Evolutionary conservation across 2,888 invertebrate genomes (phyloP).

Genomic region (Perizoma affinitatum): DNA sequence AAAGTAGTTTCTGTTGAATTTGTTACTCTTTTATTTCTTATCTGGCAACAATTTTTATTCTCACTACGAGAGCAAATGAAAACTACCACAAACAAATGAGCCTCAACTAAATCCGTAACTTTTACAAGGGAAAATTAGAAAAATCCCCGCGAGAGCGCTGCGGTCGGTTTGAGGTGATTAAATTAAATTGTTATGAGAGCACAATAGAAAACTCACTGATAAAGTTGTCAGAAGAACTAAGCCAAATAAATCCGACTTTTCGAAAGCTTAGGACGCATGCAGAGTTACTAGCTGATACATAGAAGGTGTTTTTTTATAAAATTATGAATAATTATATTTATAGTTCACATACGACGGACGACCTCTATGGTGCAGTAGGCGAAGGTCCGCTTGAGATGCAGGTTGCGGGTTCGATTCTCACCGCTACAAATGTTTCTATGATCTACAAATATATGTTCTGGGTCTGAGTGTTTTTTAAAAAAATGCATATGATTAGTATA

Average conservation of each 20-base stretch:
- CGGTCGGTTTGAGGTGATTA: conserved; percentile 40
- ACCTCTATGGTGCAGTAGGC: too few species aligned
- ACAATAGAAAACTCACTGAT: conserved; percentile 33
- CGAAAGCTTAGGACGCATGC: not conserved
- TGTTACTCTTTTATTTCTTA: conserved; percentile 3
- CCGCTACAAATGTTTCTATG: too few species aligned
- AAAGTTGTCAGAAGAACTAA: conserved; percentile 16
- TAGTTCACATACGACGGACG: too few species aligned
- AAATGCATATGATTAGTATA: too few species aligned
- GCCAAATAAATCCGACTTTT: conserved; percentile 5
- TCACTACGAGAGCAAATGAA: conserved; percentile 33
- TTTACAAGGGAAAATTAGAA: conserved; percentile 54
- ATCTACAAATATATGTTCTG: too few species aligned
- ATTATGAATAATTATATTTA: too few species aligned
- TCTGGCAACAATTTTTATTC: conserved; percentile 15
- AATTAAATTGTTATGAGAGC: conserved; percentile 40
- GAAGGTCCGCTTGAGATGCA: too few species aligned
- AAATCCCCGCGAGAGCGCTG: conserved; percentile 44
- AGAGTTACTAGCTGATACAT: too few species aligned
- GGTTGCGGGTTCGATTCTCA: too few species aligned
- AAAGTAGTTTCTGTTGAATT: not conserved
- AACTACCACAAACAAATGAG: conserved; percentile 48
- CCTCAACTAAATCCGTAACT: conserved; percentile 42
- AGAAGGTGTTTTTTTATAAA: too few species aligned
- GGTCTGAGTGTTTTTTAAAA: too few species aligned